These are phyloP conservation scores for Stegastes partitus DNA, from an alignment of 2,113 vertebrate genomes.

Conservation along the genomic window DNA sequence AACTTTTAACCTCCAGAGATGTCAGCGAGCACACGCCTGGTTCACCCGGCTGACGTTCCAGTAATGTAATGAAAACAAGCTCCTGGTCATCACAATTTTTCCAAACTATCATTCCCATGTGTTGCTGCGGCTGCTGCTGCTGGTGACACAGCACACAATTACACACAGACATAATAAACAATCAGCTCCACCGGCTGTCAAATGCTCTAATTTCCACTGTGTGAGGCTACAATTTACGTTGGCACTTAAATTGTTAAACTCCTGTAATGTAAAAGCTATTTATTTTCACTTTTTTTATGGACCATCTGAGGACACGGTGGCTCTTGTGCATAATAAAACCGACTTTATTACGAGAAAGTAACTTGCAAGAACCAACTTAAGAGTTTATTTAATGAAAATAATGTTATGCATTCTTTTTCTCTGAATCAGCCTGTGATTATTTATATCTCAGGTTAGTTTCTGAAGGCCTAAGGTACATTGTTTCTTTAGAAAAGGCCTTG, in stretches of 20 bases:
- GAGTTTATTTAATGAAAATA: slow-evolving; percentile 60
- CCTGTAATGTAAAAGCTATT: slow-evolving; percentile 70
- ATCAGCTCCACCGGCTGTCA: slow-evolving; percentile 63
- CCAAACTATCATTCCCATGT: slow-evolving; percentile 67
- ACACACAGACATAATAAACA: slow-evolving; percentile 68
- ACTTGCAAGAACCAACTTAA: slow-evolving; percentile 48
- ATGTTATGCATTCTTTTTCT: slow-evolving; percentile 37
- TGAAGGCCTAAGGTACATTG: slow-evolving; percentile 37
- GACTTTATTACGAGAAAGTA: slow-evolving; percentile 60
- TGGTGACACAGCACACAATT: slow-evolving; percentile 65
- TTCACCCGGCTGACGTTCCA: slow-evolving; percentile 48
- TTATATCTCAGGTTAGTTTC: slow-evolving; percentile 32
- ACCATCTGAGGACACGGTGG: slow-evolving; percentile 51
- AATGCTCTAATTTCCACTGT: slow-evolving; percentile 53
- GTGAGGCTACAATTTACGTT: slow-evolving; percentile 60
- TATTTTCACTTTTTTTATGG: slow-evolving; percentile 71
- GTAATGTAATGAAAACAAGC: slow-evolving; percentile 69
- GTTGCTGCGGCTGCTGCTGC: slow-evolving; percentile 23
- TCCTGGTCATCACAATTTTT: slow-evolving; percentile 69
- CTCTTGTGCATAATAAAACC: slow-evolving; percentile 64
- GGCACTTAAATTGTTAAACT: slow-evolving; percentile 54
- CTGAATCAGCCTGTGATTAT: slow-evolving; percentile 32
- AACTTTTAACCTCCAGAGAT: slow-evolving; percentile 52
- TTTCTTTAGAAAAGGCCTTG: slow-evolving; percentile 36
- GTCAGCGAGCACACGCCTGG: slow-evolving; percentile 56